Conservation (phyloP, 1,140 invertebrate genomes). For the Danaus melanippus region DNA sequence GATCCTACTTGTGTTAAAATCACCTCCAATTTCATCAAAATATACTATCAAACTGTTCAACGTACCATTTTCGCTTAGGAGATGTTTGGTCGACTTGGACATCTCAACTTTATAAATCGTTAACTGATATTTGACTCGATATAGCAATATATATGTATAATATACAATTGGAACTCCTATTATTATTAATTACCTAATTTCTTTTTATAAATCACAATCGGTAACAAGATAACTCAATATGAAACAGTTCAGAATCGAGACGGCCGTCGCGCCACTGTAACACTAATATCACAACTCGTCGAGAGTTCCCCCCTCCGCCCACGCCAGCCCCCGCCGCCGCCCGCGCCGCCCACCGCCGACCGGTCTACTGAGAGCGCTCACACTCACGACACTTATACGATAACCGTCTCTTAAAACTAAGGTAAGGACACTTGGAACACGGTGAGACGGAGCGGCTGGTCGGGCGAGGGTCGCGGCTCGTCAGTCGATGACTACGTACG, state of each 20-base stretch:
- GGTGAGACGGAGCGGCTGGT: conserved; percentile 9
- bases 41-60: conserved; percentile 26
- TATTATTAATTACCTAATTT: conserved; percentile 69
- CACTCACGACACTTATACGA: conserved; percentile 8
- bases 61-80: conserved; percentile 26
- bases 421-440: conserved; percentile 34
- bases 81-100: conserved; percentile 22
- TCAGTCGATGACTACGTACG: conserved; percentile 93
- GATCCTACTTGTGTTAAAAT: conserved; percentile 18
- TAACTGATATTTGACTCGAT: conserved; percentile 52
- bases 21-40: conserved; percentile 33
- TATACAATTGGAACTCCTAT: conserved; percentile 72
- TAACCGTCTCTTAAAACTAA: conserved; percentile 37
- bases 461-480: conserved; percentile 11
- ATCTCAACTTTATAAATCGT: conserved; percentile 29
- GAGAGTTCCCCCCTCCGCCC: conserved; percentile 7
- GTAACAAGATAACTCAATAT: conserved; percentile 65
- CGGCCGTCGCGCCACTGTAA: conserved; percentile 18
- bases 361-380: conserved; percentile 1
- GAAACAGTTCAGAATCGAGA: conserved; percentile 51
- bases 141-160: conserved; percentile 65
- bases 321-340: too few species aligned
- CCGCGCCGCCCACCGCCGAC: too few species aligned
- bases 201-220: conserved; percentile 65
- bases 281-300: conserved; percentile 34